Percentiles rank a stretch among this genome's conserved stretches.
Conservation (phyloP, 2,888 invertebrate species). For the Athalia circularis region DNA sequence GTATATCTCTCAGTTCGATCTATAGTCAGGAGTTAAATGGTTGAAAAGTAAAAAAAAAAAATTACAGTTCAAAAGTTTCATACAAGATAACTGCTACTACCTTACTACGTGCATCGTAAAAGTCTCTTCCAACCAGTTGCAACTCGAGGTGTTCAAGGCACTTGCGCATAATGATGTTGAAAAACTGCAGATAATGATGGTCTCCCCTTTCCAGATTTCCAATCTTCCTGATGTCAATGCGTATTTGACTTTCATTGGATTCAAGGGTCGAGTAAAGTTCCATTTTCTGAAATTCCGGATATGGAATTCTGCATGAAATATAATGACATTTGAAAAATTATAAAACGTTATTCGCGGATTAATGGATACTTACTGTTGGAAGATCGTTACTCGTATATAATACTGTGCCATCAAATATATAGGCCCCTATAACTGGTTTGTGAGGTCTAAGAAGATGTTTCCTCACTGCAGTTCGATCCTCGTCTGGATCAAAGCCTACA, state of each 20-base stretch:
- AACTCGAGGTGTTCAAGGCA: constrained; percentile 80
- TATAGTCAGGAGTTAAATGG: constrained; percentile 64
- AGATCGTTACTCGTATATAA: constrained; percentile 80
- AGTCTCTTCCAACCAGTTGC: constrained; percentile 84
- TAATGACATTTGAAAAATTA: no score
- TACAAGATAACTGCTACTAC: constrained; percentile 68
- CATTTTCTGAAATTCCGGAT: constrained; percentile 71
- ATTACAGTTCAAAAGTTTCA: no score
- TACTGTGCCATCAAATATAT: constrained; percentile 86
- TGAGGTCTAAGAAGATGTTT: constrained; percentile 79
- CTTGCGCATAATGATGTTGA: constrained; percentile 86
- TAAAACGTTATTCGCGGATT: no score
- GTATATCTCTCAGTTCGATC: constrained; percentile 79
- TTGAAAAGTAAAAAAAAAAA: neutral
- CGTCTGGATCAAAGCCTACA: constrained; percentile 84
- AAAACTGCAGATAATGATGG: constrained; percentile 83
- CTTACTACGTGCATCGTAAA: constrained; percentile 82
- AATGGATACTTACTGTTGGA: constrained; percentile 57
- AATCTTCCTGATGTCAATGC: constrained; percentile 78
- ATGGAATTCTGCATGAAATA: neutral
- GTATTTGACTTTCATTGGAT: constrained; percentile 76
- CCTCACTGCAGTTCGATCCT: constrained; percentile 80
- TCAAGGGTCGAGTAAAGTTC: constrained; percentile 78
- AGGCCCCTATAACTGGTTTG: constrained; percentile 77
- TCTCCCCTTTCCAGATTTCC: constrained; percentile 81